Base-by-base conservation (phyloP, 2,113 vertebrate species). In the Fulmarus glacialis region DNA sequence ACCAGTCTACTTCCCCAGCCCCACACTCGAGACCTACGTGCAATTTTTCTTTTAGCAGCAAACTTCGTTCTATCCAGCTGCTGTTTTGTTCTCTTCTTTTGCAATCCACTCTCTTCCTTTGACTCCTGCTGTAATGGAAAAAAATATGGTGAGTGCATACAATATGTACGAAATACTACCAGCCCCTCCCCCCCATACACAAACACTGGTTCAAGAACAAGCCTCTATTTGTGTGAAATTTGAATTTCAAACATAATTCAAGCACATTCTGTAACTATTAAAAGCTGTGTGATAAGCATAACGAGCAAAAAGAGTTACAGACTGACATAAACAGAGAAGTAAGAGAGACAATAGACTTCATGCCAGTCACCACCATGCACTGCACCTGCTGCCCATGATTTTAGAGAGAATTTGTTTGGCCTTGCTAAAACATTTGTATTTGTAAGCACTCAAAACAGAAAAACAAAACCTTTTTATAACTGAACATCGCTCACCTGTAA, bases 41-140 rank as follows among this genome's bases (percentile, higher is more conserved):
- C 93, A 95, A 98, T 98, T 97, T 98, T 98, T 93, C 98, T 98
- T 95, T 97, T 98, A 88, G 97, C 93, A 95, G 98, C 74, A 96
- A 97, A 97, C 84, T 98, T 98, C 8, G 84, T 75, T 98, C 96
- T 97, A 77, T 98, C 98, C 52, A 94, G 94, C 84, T 97, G 98
- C 88, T 98, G 97, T 91, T 97, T 98, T 93, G 93, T 97, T 97
- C 97, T 98, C 88, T 87, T 98, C 96, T 95, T 98, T 88, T 97
- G 98, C 68, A 98, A 95, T 95, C 82, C 96, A 59, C 92, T 98
- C 82, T 98, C 98, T 53, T 98, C 98, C 81, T 98, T 97, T 77
- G 96, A 89, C 86, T 98, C 98, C 97, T 98, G 97, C 90, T 97
- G 88, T 34, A 98, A 98, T 74, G 89, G 75, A 96, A 98, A 91